phyloP scores from a whole-genome alignment of 1,140 invertebrate genomes.

The Euwallacea fornicatus region DNA sequence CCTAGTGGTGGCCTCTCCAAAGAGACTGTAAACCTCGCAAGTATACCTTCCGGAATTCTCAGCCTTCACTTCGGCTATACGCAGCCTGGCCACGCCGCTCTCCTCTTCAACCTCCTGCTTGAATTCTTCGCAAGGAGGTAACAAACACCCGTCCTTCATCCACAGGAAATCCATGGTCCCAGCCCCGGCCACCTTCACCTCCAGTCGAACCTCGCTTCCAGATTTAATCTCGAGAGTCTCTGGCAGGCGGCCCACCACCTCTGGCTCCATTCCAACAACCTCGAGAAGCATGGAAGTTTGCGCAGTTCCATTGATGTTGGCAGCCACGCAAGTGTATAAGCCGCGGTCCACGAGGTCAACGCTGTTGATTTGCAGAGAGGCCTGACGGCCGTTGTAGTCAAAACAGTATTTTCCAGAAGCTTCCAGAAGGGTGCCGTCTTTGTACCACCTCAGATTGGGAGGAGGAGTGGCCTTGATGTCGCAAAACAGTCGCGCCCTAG shows the following conservation, averaged over 20 bases:
- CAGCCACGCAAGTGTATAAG: slow-evolving; percentile 73
- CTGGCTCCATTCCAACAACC: slow-evolving; percentile 35
- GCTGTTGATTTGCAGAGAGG: slow-evolving; percentile 58
- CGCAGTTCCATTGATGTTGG: slow-evolving; percentile 64
- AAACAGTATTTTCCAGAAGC: slow-evolving; percentile 51
- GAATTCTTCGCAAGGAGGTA: slow-evolving; percentile 65
- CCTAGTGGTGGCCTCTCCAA: slow-evolving; percentile 60
- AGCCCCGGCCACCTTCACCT: slow-evolving; percentile 52
- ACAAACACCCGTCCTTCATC: slow-evolving; percentile 68
- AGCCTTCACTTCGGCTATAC: slow-evolving; percentile 65
- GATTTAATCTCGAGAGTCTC: neutral
- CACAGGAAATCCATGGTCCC: slow-evolving; percentile 70
- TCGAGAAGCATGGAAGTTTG: slow-evolving; percentile 38
- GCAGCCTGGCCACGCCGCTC: slow-evolving; percentile 63
- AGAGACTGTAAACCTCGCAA: slow-evolving; percentile 65
- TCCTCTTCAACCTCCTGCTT: slow-evolving; percentile 64
- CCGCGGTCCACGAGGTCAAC: slow-evolving; percentile 60
- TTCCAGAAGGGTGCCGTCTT: slow-evolving; percentile 59
- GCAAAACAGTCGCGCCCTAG: slow-evolving; percentile 59
- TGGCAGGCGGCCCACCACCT: slow-evolving; percentile 40
- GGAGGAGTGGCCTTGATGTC: slow-evolving; percentile 61
- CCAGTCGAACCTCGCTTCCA: slow-evolving; percentile 24
- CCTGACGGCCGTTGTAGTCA: slow-evolving; percentile 53
- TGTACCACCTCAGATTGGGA: slow-evolving; percentile 63
- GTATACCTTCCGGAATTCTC: slow-evolving; percentile 73